Percentiles rank a stretch among this genome's conserved stretches.
Evolutionary conservation across 2,113 vertebrate genomes (phyloP).

Genomic region (Hippolais icterina): DNA sequence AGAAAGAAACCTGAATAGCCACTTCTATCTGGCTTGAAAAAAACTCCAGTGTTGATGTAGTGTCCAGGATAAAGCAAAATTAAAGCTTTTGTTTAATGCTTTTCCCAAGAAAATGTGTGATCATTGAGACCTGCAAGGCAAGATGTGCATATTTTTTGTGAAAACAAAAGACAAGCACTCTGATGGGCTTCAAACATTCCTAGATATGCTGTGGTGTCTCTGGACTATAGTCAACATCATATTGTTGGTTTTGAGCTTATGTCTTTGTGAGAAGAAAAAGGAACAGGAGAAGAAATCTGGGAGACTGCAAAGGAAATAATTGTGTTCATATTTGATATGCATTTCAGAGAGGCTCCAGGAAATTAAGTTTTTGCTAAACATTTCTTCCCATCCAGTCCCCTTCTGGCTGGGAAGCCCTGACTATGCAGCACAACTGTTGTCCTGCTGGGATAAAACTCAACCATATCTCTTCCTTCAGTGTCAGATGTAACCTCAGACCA

Average conservation of each 20-base stretch:
- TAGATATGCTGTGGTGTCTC: not conserved
- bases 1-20: not conserved
- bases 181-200: not conserved
- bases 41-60: accelerated
- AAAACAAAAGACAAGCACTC: not conserved
- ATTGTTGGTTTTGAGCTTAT: not conserved
- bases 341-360: not conserved
- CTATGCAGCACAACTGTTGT: not conserved
- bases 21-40: not conserved
- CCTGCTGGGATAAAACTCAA: not conserved
- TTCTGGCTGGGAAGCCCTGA: not conserved
- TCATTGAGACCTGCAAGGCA: not conserved
- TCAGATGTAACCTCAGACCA: not conserved
- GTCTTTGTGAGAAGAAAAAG: not conserved
- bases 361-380: not conserved
- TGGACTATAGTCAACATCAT: not conserved
- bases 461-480: not conserved
- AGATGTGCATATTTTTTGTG: not conserved
- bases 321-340: not conserved
- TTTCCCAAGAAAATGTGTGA: not conserved
- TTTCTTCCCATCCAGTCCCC: not conserved
- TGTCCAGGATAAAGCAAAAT: not conserved
- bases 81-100: not conserved
- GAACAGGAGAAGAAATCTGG: not conserved
- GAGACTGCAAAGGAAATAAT: not conserved